Evolutionary conservation across 2,888 invertebrate species (phyloP).

Genomic region (Parascotia fuliginaria): DNA sequence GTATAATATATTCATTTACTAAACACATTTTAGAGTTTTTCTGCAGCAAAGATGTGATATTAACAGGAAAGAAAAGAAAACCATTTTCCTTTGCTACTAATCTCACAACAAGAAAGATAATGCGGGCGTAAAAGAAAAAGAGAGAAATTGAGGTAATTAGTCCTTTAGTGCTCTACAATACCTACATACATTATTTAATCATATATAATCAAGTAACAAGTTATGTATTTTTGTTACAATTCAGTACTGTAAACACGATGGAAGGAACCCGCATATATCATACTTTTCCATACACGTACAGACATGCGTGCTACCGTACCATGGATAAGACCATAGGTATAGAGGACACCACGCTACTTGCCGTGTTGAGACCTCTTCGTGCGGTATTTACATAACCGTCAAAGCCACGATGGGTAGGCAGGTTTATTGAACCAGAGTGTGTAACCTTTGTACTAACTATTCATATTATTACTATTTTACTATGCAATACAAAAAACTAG

Average conservation of each 20-base stretch:
- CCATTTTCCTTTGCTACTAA: too few species aligned
- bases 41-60: too few species aligned
- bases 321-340: neutral
- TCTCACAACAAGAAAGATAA: too few species aligned
- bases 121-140: too few species aligned
- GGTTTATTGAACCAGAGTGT: neutral
- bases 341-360: neutral
- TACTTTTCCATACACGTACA: neutral
- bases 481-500: neutral
- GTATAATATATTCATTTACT: too few species aligned
- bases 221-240: neutral
- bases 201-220: neutral
- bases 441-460: neutral
- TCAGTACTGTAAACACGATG: neutral
- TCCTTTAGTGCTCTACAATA: too few species aligned
- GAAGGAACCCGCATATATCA: constrained; percentile 7
- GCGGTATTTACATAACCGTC: neutral
- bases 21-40: too few species aligned
- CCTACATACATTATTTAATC: neutral
- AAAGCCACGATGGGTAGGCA: neutral
- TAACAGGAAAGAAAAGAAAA: too few species aligned
- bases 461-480: neutral
- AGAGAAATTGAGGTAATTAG: too few species aligned
- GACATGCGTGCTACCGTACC: neutral
- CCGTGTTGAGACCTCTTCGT: constrained; percentile 6